Percentiles rank a stretch among this genome's conserved stretches.
phyloP scores from a whole-genome alignment of 2,797 vertebrate genomes.

The Lates japonicus region DNA sequence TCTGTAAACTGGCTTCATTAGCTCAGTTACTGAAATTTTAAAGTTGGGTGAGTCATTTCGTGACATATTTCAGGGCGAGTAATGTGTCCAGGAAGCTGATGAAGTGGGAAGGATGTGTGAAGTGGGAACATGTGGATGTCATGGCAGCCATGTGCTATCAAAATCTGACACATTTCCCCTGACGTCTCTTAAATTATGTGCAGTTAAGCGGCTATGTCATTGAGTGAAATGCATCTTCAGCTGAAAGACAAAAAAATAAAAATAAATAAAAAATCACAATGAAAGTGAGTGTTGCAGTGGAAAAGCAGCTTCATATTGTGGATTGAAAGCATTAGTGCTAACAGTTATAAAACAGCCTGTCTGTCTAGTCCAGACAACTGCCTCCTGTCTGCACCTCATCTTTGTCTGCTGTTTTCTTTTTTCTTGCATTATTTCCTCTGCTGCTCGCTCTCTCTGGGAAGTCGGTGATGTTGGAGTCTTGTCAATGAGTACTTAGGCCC shows the following conservation, averaged over 20 bases:
- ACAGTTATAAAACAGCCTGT: conserved; percentile 57
- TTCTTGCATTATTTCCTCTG: conserved; percentile 59
- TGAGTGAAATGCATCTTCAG: conserved; percentile 30
- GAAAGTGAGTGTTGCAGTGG: conserved; percentile 25
- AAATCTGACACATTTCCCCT: conserved; percentile 44
- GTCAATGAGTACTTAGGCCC: conserved; percentile 82
- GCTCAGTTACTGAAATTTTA: conserved; percentile 14
- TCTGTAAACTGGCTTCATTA: conserved; percentile 64
- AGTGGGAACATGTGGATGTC: conserved; percentile 58
- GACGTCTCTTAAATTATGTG: conserved; percentile 12
- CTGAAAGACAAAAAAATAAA: neutral
- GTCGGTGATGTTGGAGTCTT: conserved; percentile 77
- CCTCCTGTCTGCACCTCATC: conserved; percentile 69
- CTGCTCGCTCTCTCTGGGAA: conserved; percentile 63
- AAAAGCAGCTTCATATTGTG: conserved; percentile 29
- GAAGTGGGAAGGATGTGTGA: conserved; percentile 53
- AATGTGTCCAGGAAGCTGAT: conserved; percentile 49
- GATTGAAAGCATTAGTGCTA: conserved; percentile 50
- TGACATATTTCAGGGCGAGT: conserved; percentile 44
- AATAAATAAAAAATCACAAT: conserved; percentile 1
- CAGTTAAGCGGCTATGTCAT: conserved; percentile 18
- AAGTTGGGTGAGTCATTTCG: conserved; percentile 29
- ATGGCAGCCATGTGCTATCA: conserved; percentile 39
- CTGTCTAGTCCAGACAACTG: conserved; percentile 58
- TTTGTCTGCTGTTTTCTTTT: conserved; percentile 49